These are phyloP conservation scores for Hyles lineata DNA, from an alignment of 2,888 invertebrate species.

Conservation along the genomic window DNA sequence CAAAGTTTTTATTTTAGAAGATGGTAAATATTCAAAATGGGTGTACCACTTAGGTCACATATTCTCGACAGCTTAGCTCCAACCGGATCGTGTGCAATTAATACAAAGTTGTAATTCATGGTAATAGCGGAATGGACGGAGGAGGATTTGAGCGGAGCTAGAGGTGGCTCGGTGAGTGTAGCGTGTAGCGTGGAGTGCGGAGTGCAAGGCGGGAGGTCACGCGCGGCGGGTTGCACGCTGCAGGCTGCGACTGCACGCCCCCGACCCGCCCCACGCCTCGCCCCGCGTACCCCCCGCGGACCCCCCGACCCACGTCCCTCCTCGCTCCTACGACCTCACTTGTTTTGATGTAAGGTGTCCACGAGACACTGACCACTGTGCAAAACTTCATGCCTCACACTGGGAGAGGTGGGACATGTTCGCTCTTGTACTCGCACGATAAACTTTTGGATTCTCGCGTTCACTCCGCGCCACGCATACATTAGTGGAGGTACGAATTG, in stretches of 20 bases:
- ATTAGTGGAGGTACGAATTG: not conserved
- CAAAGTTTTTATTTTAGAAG: not conserved
- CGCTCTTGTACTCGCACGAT: conserved; percentile 50
- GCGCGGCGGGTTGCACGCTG: conserved; percentile 57
- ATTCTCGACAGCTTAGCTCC: too few relatives aligned
- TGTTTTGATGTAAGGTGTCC: conserved; percentile 83
- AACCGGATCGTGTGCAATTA: not conserved
- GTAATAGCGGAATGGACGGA: not conserved
- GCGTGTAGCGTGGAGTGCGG: conserved; percentile 29
- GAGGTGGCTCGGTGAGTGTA: conserved; percentile 33
- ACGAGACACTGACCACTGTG: conserved; percentile 66
- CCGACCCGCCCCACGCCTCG: conserved; percentile 69
- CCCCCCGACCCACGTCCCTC: conserved; percentile 49
- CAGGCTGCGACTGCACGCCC: conserved; percentile 73
- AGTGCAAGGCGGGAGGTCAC: conserved; percentile 69
- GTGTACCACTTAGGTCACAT: too few relatives aligned
- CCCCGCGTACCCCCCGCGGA: conserved; percentile 43
- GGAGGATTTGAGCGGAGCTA: conserved; percentile 29
- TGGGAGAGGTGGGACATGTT: conserved; percentile 57
- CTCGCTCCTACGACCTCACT: conserved; percentile 64
- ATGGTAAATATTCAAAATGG: not conserved
- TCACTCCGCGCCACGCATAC: conserved; percentile 8
- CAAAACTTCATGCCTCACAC: conserved; percentile 64
- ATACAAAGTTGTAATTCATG: conserved; percentile 12
- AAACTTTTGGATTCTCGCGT: conserved; percentile 53